These are phyloP conservation scores for Anas platyrhynchos DNA, from an alignment of 2,113 vertebrate genomes.

Conservation along the genomic window DNA sequence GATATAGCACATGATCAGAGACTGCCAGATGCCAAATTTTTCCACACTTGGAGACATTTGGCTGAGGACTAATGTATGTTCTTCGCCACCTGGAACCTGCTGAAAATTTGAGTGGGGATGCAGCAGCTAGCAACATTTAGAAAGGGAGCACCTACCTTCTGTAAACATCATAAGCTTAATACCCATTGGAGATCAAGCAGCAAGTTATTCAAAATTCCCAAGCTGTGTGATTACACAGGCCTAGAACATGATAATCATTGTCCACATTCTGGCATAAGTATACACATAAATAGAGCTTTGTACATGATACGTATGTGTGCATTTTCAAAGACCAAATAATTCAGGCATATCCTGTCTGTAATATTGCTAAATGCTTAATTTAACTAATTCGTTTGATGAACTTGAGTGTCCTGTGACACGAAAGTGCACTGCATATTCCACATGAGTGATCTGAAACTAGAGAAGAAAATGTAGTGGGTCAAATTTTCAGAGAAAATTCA, in stretches of 20 bases:
- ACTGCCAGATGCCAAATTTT: background rate
- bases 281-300: background rate
- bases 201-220: background rate
- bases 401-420: background rate
- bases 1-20: background rate
- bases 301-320: rapidly evolving
- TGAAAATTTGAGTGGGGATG: background rate
- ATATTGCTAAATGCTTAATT: background rate
- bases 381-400: background rate
- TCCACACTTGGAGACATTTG: background rate
- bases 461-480: background rate
- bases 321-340: background rate
- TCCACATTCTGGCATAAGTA: background rate
- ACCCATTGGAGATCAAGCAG: background rate
- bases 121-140: background rate
- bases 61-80: background rate
- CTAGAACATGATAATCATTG: background rate
- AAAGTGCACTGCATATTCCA: background rate
- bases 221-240: background rate
- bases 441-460: background rate
- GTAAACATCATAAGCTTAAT: background rate
- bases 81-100: background rate
- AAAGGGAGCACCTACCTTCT: background rate
- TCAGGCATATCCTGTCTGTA: background rate
- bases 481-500: background rate